Percentiles rank a stretch among this genome's conserved stretches.
phyloP scores from a whole-genome alignment of 2,888 invertebrate genomes.

The Pardosa pseudoannulata region DNA sequence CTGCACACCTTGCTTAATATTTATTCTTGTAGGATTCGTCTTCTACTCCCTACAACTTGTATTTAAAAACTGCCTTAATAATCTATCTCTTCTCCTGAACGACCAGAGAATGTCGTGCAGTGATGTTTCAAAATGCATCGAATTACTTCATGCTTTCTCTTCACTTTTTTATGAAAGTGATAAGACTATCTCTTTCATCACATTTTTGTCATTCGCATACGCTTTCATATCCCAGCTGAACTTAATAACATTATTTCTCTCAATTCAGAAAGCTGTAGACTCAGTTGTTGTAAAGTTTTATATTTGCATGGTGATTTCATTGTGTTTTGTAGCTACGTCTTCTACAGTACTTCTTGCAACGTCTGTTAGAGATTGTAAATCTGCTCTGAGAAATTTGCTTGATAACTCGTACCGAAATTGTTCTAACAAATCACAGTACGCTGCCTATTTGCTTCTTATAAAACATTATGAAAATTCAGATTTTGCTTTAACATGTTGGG shows the following conservation, averaged over 20 bases:
- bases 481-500: neutral
- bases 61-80: neutral
- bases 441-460: neutral
- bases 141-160: neutral
- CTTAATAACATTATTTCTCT: neutral
- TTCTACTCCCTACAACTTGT: neutral
- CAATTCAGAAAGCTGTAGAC: neutral
- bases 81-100: neutral
- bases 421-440: neutral
- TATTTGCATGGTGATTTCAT: too few relatives aligned
- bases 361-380: neutral
- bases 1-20: neutral
- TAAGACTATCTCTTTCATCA: neutral
- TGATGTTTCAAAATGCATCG: neutral
- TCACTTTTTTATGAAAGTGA: neutral
- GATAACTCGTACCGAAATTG: neutral
- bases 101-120: neutral
- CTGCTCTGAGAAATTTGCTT: neutral
- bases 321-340: too few relatives aligned
- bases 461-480: neutral
- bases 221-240: neutral
- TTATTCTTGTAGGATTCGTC: neutral
- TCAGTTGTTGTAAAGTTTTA: neutral
- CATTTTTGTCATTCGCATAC: neutral
- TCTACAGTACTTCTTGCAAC: neutral